A percentile compares a stretch with the other conserved stretches of the same genome.
phyloP scores from a whole-genome alignment of 2,888 invertebrate genomes.

The Hydropsyche betteni region DNA sequence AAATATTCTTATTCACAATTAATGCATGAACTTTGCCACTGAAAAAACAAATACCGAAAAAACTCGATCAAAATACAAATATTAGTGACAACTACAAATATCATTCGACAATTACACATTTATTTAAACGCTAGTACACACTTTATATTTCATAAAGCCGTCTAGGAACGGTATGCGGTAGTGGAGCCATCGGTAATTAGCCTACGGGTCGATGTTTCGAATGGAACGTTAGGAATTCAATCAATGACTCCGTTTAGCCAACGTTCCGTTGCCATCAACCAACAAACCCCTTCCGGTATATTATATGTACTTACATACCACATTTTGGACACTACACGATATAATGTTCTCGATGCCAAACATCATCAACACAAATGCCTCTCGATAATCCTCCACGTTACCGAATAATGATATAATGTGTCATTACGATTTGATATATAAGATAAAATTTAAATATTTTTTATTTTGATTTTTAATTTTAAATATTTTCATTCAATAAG shows the following conservation, averaged over 20 bases:
- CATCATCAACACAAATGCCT: conserved; percentile 6
- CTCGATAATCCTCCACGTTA: neutral
- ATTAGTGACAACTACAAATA: no score
- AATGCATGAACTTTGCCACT: no score
- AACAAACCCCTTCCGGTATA: neutral
- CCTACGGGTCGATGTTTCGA: conserved; percentile 23
- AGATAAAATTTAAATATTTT: no score
- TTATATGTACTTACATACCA: neutral
- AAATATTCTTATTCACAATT: no score
- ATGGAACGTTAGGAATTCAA: conserved; percentile 42
- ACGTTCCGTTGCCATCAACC: conserved; percentile 25
- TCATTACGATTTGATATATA: neutral
- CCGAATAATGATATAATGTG: neutral
- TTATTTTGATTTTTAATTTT: no score
- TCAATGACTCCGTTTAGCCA: conserved; percentile 32
- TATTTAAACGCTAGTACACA: neutral
- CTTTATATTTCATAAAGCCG: no score
- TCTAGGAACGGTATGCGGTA: conserved; percentile 11
- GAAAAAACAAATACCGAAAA: no score
- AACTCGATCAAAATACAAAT: no score
- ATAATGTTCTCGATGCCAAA: conserved; percentile 20
- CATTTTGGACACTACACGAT: neutral
- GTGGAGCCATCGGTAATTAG: conserved; percentile 33
- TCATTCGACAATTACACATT: no score
- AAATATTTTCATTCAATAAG: no score